Conservation (phyloP, 1,140 invertebrate genomes). For the Andricus grossulariae region DNA sequence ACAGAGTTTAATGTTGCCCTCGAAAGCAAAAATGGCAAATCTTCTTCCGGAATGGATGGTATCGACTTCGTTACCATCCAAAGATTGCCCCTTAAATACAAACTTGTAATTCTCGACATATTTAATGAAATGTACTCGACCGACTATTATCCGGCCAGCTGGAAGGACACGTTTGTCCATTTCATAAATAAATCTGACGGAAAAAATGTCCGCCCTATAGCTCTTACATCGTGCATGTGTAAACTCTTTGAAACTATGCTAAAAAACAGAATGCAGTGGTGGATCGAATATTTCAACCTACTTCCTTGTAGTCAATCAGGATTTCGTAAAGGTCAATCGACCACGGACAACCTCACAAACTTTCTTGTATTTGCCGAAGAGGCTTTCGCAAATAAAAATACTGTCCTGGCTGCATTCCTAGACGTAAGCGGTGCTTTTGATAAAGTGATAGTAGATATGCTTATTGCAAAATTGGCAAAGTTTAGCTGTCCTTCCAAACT, state of each 20-base stretch:
- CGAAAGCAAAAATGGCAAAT: no score
- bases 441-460: constrained; percentile 24
- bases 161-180: neutral
- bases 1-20: no score
- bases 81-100: neutral
- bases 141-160: neutral
- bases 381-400: no score
- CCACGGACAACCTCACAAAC: no score
- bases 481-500: constrained; percentile 4
- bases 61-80: neutral
- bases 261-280: neutral
- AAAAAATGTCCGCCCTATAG: neutral
- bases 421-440: constrained; percentile 30
- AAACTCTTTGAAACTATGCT: no score
- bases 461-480: constrained; percentile 14
- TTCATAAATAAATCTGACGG: neutral
- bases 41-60: no score
- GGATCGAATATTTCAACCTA: constrained; percentile 13
- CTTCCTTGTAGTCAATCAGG: constrained; percentile 9
- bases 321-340: no score
- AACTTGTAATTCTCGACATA: neutral
- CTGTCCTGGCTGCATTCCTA: neutral
- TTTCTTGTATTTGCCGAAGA: no score
- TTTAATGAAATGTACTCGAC: neutral
- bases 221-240: neutral